phyloP scores from a whole-genome alignment of 1,140 invertebrate species.

The Hetaerina americana region DNA sequence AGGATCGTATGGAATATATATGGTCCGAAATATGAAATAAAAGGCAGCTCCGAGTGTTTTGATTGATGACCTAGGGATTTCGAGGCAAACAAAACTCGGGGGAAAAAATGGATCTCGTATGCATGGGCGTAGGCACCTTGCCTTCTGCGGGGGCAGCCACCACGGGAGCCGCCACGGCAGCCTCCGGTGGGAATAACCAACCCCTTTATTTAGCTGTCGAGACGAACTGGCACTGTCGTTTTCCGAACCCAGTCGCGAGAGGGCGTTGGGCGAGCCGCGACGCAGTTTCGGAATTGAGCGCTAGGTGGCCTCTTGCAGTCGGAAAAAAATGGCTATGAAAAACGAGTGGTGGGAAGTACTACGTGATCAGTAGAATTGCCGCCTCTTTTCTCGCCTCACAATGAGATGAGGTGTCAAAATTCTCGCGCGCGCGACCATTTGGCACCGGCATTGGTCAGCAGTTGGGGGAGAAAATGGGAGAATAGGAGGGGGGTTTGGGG shows the following conservation, averaged over 20 bases:
- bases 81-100: not conserved
- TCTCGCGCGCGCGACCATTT: no score
- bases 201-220: not conserved
- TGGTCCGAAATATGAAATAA: no score
- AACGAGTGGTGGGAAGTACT: no score
- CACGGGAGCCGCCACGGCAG: not conserved
- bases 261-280: not conserved
- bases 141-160: not conserved
- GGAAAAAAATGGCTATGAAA: no score
- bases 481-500: no score
- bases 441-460: no score
- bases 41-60: not conserved
- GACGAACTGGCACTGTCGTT: not conserved
- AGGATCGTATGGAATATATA: no score
- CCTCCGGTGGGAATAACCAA: not conserved
- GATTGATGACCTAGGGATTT: not conserved
- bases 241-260: not conserved
- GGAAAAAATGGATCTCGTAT: not conserved
- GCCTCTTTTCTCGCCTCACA: no score
- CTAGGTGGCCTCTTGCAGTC: not conserved
- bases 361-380: no score
- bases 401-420: no score
- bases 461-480: no score
- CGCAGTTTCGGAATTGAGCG: not conserved
- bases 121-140: not conserved